phyloP scores from a whole-genome alignment of 1,140 invertebrate genomes.

The Calosoma granatense region DNA sequence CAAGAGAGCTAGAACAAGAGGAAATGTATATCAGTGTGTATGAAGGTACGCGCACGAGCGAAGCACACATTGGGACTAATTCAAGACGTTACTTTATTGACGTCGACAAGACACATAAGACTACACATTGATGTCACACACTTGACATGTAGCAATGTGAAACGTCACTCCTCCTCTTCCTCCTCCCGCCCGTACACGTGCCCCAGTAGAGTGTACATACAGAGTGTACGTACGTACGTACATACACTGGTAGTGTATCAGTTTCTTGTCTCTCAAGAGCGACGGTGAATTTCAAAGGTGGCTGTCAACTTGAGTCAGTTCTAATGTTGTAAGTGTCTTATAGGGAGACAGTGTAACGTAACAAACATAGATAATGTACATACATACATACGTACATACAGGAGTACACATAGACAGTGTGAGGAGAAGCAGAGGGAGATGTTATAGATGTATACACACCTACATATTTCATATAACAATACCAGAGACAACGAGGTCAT shows the following conservation, averaged over 20 bases:
- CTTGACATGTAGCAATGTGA: not conserved
- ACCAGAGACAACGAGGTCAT: no score
- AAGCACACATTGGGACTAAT: not conserved
- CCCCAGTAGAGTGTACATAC: no score
- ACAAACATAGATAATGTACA: not conserved
- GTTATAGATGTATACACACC: not conserved
- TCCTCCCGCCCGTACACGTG: no score
- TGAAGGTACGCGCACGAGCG: not conserved
- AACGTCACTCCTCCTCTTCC: no score
- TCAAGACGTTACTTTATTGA: not conserved
- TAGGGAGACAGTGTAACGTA: not conserved
- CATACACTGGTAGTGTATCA: slow-evolving; percentile 2
- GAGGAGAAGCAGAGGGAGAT: not conserved
- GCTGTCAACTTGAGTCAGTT: slow-evolving; percentile 6
- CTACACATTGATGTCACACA: not conserved
- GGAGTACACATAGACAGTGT: not conserved
- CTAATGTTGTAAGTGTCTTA: slow-evolving; percentile 6
- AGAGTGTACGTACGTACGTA: not conserved
- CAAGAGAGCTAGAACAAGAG: no score
- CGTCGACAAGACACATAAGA: not conserved
- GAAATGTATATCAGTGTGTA: not conserved
- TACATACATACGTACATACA: not conserved
- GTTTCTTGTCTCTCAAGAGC: slow-evolving; percentile 6
- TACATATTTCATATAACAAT: no score
- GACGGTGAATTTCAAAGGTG: slow-evolving; percentile 5